These are phyloP conservation scores for Saturnia japonica DNA, from an alignment of 2,888 invertebrate genomes.

Conservation along the genomic window DNA sequence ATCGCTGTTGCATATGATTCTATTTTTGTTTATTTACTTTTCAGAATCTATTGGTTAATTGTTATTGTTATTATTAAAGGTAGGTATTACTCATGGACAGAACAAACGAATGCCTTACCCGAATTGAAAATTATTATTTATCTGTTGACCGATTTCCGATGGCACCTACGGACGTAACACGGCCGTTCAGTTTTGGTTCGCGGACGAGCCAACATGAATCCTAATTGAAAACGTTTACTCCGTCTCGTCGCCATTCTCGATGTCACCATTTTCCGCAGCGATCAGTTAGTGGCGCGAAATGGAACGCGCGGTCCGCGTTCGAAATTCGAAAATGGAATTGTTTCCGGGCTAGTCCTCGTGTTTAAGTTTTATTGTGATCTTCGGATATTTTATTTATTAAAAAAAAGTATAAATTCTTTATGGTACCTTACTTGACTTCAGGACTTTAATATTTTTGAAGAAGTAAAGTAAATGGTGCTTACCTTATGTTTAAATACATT, in stretches of 20 bases:
- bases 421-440: too few relatives aligned
- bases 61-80: background rate
- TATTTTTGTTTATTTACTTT: too few relatives aligned
- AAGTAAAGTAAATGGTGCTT: background rate
- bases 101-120: constrained; percentile 1
- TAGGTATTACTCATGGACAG: background rate
- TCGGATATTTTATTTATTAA: background rate
- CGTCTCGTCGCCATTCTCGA: constrained; percentile 51
- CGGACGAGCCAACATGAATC: constrained; percentile 53
- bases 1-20: too few relatives aligned
- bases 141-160: constrained; percentile 61
- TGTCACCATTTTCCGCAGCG: constrained; percentile 50
- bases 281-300: constrained; percentile 46
- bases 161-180: constrained; percentile 45
- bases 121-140: constrained; percentile 49
- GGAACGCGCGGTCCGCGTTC: constrained; percentile 52
- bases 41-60: too few relatives aligned
- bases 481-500: background rate
- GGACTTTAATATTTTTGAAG: background rate
- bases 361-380: background rate
- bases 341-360: background rate
- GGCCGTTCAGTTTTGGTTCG: constrained; percentile 51
- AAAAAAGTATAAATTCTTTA: background rate
- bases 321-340: constrained; percentile 35
- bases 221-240: constrained; percentile 57